Conservation (phyloP, 2,113 vertebrate species). For the Anguilla japonica region DNA sequence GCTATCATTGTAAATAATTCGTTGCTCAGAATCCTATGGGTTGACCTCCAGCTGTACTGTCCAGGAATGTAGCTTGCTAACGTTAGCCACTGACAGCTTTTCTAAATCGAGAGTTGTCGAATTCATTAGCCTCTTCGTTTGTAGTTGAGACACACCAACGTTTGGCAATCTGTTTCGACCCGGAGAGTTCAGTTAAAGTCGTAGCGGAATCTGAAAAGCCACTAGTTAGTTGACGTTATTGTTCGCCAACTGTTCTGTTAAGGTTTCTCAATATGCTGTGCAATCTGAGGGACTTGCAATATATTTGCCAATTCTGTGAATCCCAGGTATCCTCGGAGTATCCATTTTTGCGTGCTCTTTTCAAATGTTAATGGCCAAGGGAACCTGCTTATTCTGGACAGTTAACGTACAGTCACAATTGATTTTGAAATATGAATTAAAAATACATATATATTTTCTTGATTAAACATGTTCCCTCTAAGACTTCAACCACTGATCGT, state of each 20-base stretch:
- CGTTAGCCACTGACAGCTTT: background rate
- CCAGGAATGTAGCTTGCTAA: conserved; percentile 1
- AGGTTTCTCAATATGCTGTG: too few relatives aligned
- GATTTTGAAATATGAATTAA: background rate
- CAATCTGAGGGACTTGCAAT: background rate
- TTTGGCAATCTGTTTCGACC: background rate
- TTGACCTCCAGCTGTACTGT: background rate
- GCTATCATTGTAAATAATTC: background rate
- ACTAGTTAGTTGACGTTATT: background rate
- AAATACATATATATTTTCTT: background rate
- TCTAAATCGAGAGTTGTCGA: background rate
- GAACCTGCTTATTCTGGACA: background rate
- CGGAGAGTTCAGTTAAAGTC: background rate
- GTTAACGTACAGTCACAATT: background rate
- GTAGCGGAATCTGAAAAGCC: background rate
- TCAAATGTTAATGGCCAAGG: too few relatives aligned
- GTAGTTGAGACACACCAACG: background rate
- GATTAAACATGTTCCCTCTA: background rate
- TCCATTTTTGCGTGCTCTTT: background rate
- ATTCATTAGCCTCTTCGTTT: background rate
- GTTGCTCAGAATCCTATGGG: background rate
- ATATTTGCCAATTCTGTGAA: background rate
- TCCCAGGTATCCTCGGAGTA: background rate
- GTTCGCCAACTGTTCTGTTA: too few relatives aligned
- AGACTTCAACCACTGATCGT: background rate